Evolutionary conservation across 2,888 invertebrate genomes (phyloP).

Genomic region (Chironomus tentans): DNA sequence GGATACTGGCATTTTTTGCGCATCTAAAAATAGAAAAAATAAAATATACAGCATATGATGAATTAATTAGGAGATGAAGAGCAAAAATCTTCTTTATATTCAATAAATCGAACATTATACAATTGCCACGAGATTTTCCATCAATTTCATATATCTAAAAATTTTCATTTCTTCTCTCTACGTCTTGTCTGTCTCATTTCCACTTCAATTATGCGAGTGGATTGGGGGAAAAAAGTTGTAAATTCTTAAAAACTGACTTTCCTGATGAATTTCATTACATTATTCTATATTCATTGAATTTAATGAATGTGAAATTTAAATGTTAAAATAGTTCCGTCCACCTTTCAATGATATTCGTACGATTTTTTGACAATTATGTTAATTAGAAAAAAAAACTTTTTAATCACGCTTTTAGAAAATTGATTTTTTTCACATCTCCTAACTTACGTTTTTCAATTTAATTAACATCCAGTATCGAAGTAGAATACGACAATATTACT

Average conservation of each 20-base stretch:
- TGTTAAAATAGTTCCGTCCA: too few relatives aligned
- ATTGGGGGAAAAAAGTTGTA: not conserved
- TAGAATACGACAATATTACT: too few relatives aligned
- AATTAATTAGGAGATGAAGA: not conserved
- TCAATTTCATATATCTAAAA: too few relatives aligned
- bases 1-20: slow-evolving; percentile 40
- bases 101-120: not conserved
- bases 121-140: not conserved
- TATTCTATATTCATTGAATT: too few relatives aligned
- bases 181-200: not conserved
- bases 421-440: not conserved
- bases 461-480: not conserved
- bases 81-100: not conserved
- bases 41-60: not conserved
- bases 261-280: not conserved
- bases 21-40: slow-evolving; percentile 26
- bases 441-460: not conserved
- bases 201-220: not conserved
- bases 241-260: not conserved
- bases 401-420: not conserved
- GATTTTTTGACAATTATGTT: not conserved
- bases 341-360: not conserved
- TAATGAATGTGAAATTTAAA: too few relatives aligned
- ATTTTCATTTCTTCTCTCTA: not conserved
- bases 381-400: not conserved